Evolutionary conservation across 1,140 invertebrate species (phyloP).

Genomic region (Ganaspis sp.): DNA sequence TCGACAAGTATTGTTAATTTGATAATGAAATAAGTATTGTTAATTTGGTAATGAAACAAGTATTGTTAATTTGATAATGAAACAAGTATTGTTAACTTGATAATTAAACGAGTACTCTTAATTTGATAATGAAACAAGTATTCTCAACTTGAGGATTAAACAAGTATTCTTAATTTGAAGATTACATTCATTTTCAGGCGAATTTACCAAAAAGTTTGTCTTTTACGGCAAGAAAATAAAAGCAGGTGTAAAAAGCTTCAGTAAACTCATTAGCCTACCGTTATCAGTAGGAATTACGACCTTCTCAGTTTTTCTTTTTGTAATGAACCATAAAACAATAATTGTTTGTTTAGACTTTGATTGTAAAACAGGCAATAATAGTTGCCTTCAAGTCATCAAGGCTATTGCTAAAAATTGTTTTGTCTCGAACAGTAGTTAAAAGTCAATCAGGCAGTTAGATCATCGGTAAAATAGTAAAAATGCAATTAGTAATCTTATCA

Average conservation of each 20-base stretch:
- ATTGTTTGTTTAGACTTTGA: constrained; percentile 7
- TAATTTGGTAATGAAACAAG: no score
- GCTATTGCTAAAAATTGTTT: neutral
- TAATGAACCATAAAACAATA: constrained; percentile 17
- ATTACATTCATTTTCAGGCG: no score
- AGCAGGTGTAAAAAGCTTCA: neutral
- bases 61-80: no score
- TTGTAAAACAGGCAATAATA: neutral
- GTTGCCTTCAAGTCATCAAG: neutral
- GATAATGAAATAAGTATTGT: no score
- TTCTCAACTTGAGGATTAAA: no score
- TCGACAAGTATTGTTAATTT: no score
- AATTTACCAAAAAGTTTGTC: no score
- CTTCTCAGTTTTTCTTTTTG: constrained; percentile 10
- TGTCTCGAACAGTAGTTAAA: neutral
- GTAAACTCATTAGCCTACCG: constrained; percentile 4
- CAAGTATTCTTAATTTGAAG: no score
- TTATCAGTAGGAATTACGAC: constrained; percentile 1
- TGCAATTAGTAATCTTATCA: neutral
- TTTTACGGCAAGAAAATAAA: neutral
- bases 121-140: no score
- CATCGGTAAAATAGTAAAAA: neutral
- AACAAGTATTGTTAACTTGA: no score
- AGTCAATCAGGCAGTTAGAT: constrained; percentile 1
- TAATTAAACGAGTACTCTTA: no score